phyloP scores from a whole-genome alignment of 2,888 invertebrate genomes.

The Heliconius charithonia region DNA sequence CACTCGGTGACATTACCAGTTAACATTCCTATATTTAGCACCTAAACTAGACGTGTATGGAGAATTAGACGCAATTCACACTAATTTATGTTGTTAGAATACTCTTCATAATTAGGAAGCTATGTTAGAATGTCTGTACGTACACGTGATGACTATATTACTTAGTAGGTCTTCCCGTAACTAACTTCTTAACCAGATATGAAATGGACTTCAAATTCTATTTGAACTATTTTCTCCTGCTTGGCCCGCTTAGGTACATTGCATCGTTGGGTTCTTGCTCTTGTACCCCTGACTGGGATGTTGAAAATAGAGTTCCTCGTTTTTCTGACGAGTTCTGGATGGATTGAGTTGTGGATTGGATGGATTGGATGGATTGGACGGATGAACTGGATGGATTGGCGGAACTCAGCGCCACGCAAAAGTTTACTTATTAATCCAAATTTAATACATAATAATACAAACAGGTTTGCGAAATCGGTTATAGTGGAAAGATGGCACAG shows the following conservation, averaged over 20 bases:
- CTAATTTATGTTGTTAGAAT: constrained; percentile 25
- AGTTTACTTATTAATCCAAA: background rate
- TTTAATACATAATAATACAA: constrained; percentile 21
- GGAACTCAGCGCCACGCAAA: too few relatives aligned
- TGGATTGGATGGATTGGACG: too few relatives aligned
- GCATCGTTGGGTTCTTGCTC: too few relatives aligned
- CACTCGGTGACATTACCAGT: constrained; percentile 37
- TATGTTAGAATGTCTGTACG: background rate
- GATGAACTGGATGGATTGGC: too few relatives aligned
- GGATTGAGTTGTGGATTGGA: too few relatives aligned
- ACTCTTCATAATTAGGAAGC: constrained; percentile 27
- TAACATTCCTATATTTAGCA: constrained; percentile 45
- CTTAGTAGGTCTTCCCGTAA: background rate
- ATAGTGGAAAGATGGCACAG: constrained; percentile 30
- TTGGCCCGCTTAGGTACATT: too few relatives aligned
- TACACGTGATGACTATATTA: background rate
- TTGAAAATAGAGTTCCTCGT: too few relatives aligned
- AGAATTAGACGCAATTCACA: constrained; percentile 41
- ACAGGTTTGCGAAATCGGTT: constrained; percentile 6
- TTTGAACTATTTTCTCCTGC: too few relatives aligned
- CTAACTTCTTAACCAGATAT: too few relatives aligned
- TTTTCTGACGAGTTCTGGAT: too few relatives aligned
- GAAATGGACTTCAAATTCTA: too few relatives aligned
- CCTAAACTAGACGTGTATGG: constrained; percentile 37
- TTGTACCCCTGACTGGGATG: too few relatives aligned